Evolutionary conservation across 2,113 vertebrate species (phyloP).

Genomic region (Mustela nigripes): DNA sequence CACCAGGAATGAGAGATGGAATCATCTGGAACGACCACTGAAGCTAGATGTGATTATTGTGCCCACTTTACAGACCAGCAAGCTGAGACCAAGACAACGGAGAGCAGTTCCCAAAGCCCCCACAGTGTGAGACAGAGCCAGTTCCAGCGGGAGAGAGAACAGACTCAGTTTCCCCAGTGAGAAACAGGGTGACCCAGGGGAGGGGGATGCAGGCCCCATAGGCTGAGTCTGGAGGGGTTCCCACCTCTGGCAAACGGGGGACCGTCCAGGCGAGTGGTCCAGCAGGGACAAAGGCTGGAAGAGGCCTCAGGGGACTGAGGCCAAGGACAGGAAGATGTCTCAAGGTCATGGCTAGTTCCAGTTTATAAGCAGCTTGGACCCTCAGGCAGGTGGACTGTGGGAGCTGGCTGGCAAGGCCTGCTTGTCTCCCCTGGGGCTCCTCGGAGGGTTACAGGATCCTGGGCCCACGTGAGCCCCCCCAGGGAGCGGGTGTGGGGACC

Average conservation of each 20-base stretch:
- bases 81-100: neutral
- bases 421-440: neutral
- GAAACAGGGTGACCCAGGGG: neutral
- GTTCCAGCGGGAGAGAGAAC: neutral
- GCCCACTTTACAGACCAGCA: neutral
- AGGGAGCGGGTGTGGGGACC: no score
- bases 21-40: neutral
- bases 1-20: neutral
- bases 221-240: neutral
- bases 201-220: neutral
- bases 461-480: rapidly evolving
- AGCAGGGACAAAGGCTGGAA: neutral
- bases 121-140: rapidly evolving
- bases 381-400: neutral
- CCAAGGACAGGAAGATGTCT: neutral
- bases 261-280: neutral
- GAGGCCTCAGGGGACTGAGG: neutral
- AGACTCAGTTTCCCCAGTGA: neutral
- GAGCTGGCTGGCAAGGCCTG: neutral
- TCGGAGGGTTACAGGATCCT: neutral
- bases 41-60: rapidly evolving
- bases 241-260: neutral
- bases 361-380: no score
- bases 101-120: neutral
- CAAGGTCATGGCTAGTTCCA: no score